These are phyloP conservation scores for Zeuzera pyrina DNA, from an alignment of 2,888 invertebrate species.

Conservation along the genomic window DNA sequence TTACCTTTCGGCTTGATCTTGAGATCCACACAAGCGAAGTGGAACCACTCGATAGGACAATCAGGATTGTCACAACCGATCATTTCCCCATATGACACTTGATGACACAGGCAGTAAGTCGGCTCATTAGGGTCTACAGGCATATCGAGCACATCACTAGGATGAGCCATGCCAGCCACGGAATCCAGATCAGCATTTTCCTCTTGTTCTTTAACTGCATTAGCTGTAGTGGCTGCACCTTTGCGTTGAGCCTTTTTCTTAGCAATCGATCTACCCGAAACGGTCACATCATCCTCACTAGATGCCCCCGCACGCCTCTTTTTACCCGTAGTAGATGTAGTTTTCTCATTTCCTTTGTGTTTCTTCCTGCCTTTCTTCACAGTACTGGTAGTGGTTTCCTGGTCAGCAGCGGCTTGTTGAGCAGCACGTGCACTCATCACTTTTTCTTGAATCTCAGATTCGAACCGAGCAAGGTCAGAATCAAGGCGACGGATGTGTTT, in stretches of 20 bases:
- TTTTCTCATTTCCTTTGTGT: conserved; percentile 53
- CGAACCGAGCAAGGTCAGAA: conserved; percentile 96
- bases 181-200: conserved; percentile 67
- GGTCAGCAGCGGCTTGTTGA: conserved; percentile 61
- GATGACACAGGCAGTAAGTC: conserved; percentile 97
- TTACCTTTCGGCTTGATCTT: conserved; percentile 95
- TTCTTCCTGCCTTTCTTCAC: conserved; percentile 67
- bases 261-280: conserved; percentile 48
- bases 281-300: conserved; percentile 60
- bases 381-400: conserved; percentile 51
- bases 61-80: conserved; percentile 96
- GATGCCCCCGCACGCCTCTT: conserved; percentile 71
- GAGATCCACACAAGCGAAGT: conserved; percentile 93
- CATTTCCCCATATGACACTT: conserved; percentile 97
- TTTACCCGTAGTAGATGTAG: conserved; percentile 51
- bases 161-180: conserved; percentile 78
- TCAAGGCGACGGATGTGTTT: conserved; percentile 97
- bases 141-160: conserved; percentile 92
- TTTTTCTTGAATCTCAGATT: conserved; percentile 97
- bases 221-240: conserved; percentile 44
- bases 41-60: conserved; percentile 95
- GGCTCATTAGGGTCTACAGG: conserved; percentile 98
- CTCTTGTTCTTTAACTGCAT: conserved; percentile 52
- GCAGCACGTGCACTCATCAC: conserved; percentile 82
- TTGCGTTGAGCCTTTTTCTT: conserved; percentile 60